phyloP scores from a whole-genome alignment of 1,140 invertebrate species.

The Musca domestica region DNA sequence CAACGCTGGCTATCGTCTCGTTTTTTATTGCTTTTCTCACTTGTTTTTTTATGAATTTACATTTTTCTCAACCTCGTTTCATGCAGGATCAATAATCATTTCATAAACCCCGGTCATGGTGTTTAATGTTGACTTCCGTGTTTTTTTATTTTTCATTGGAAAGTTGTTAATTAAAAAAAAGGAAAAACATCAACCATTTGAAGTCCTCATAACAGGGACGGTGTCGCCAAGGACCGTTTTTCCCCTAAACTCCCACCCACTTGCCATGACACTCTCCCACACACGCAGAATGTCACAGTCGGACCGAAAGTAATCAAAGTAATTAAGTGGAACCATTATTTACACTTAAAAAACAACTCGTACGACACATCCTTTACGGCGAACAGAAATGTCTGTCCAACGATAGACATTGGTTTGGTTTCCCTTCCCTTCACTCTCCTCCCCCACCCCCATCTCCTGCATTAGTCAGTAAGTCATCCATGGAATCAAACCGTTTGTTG shows the following conservation, averaged over 20 bases:
- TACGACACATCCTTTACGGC: too few relatives aligned
- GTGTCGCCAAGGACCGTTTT: background rate
- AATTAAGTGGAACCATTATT: conserved; percentile 22
- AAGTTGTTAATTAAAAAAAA: conserved; percentile 11
- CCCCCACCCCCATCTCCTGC: background rate
- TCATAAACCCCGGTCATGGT: too few relatives aligned
- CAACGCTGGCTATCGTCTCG: too few relatives aligned
- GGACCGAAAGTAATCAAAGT: conserved; percentile 7
- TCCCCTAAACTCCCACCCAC: too few relatives aligned
- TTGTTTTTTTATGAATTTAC: too few relatives aligned
- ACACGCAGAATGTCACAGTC: background rate
- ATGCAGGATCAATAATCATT: too few relatives aligned
- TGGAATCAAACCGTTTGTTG: background rate
- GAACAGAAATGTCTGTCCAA: too few relatives aligned
- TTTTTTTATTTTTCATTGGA: background rate
- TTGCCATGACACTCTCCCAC: too few relatives aligned
- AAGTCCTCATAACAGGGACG: background rate
- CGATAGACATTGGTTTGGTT: too few relatives aligned
- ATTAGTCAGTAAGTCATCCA: background rate
- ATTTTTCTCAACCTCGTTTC: too few relatives aligned
- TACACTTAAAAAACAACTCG: conserved; percentile 13
- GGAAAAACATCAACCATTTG: background rate
- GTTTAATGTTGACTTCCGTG: background rate
- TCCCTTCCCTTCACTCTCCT: background rate
- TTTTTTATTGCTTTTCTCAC: too few relatives aligned